Percentiles rank a stretch among this genome's conserved stretches.
Evolutionary conservation across 1,140 invertebrate species (phyloP).

Genomic region (Ladona fulva): DNA sequence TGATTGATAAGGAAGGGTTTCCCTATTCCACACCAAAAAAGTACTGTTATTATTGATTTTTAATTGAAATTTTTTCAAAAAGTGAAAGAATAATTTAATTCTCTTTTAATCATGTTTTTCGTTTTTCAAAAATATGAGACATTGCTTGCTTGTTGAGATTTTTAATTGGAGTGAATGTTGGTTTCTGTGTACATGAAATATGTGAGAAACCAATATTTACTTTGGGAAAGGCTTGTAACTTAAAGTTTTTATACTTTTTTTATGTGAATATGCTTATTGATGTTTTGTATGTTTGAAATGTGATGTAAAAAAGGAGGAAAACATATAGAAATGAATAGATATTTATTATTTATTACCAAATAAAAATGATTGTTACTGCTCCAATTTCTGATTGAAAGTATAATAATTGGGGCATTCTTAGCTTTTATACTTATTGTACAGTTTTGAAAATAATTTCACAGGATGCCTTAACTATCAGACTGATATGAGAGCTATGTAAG

Average conservation of each 20-base stretch:
- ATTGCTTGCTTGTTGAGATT: background rate
- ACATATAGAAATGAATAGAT: background rate
- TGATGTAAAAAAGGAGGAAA: background rate
- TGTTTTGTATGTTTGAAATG: background rate
- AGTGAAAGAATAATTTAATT: background rate
- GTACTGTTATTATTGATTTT: background rate
- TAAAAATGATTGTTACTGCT: background rate
- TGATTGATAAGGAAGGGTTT: background rate
- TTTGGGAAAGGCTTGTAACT: conserved; percentile 5
- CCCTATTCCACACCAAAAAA: conserved; percentile 2
- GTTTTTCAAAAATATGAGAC: background rate
- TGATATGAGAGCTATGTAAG: background rate
- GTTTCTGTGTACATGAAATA: background rate
- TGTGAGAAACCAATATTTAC: background rate
- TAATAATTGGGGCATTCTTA: background rate
- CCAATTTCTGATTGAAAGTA: background rate
- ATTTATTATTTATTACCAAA: conserved; percentile 9
- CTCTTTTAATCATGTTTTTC: background rate
- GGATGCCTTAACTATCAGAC: conserved; percentile 8
- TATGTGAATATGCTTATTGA: background rate
- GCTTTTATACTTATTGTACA: background rate
- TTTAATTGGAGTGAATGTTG: background rate
- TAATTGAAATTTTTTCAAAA: background rate
- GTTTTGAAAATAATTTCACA: conserved; percentile 8
- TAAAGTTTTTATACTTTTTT: background rate